These are phyloP conservation scores for Tuberolachnus salignus DNA, from an alignment of 2,888 invertebrate species.

Conservation along the genomic window DNA sequence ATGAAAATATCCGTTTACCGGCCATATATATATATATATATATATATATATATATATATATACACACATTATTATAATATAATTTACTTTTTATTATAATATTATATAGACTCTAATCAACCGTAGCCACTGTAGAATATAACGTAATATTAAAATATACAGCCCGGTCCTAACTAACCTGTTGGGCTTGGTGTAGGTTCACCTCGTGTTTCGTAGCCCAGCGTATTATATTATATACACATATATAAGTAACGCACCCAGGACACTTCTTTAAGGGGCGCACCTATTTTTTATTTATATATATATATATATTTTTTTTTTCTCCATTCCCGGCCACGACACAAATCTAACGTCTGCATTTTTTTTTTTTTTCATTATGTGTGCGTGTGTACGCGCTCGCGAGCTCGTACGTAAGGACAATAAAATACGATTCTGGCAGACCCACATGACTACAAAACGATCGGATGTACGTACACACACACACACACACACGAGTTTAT, in stretches of 20 bases:
- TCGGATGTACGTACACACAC: conserved; percentile 61
- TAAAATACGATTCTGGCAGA: conserved; percentile 55
- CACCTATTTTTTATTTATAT: conserved; percentile 28
- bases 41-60: too few relatives aligned
- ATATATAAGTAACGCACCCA: conserved; percentile 30
- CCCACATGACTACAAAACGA: conserved; percentile 54
- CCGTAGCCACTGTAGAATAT: not conserved
- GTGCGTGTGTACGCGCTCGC: not conserved
- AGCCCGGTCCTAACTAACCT: not conserved
- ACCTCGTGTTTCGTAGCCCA: too few relatives aligned
- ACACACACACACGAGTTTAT: conserved; percentile 59
- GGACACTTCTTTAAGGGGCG: conserved; percentile 46
- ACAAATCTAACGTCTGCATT: conserved; percentile 45
- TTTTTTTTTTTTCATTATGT: conserved; percentile 14
- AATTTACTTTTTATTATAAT: too few relatives aligned
- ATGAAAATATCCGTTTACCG: too few relatives aligned
- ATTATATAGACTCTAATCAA: too few relatives aligned
- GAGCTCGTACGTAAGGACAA: conserved; percentile 36
- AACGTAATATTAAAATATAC: not conserved
- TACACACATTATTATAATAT: too few relatives aligned
- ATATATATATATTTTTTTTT: conserved; percentile 6
- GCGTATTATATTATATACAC: too few relatives aligned
- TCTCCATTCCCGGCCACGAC: conserved; percentile 24
- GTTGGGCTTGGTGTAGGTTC: conserved; percentile 11
- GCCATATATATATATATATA: too few relatives aligned